Evolutionary conservation across 2,797 vertebrate species (phyloP).

Genomic region (Bucorvus abyssinicus): DNA sequence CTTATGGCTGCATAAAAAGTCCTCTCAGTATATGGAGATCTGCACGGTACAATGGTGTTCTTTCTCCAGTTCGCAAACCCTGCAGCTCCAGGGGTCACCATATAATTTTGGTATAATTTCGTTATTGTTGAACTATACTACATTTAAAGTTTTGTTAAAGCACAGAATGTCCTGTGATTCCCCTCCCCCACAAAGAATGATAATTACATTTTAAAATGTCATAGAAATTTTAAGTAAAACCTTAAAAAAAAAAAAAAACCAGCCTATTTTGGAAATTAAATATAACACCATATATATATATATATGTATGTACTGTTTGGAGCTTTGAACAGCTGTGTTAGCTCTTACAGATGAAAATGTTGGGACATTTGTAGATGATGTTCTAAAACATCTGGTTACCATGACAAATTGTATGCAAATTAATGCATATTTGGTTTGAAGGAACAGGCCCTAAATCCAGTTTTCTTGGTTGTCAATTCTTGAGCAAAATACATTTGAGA

Average conservation of each 20-base stretch:
- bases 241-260: background rate
- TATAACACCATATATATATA: no score
- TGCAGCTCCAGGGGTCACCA: background rate
- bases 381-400: background rate
- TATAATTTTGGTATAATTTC: constrained; percentile 22
- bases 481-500: background rate
- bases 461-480: background rate
- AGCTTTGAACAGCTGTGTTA: background rate
- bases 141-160: background rate
- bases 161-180: background rate
- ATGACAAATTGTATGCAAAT: background rate
- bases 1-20: constrained; percentile 19
- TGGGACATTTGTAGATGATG: background rate
- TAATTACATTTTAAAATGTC: background rate
- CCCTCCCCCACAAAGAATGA: background rate
- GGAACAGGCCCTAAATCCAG: background rate
- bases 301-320: background rate
- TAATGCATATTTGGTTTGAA: background rate
- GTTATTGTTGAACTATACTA: background rate
- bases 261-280: background rate
- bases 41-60: constrained; percentile 1
- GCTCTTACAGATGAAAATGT: background rate
- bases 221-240: background rate
- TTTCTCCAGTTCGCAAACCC: constrained; percentile 15
- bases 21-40: background rate